These are phyloP conservation scores for Busseola fusca DNA, from an alignment of 2,888 invertebrate genomes.

Conservation along the genomic window DNA sequence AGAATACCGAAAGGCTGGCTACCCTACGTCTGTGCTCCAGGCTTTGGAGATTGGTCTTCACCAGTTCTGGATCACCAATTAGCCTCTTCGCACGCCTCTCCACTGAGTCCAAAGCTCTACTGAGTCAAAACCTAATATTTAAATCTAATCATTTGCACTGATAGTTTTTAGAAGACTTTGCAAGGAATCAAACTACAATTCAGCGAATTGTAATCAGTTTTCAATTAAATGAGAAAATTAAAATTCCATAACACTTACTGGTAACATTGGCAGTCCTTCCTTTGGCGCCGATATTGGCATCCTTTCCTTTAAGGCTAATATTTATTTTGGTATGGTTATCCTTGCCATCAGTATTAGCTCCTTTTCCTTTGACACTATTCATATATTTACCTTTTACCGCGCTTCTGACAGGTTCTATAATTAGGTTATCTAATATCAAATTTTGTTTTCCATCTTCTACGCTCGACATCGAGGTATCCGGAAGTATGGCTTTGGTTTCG, in stretches of 20 bases:
- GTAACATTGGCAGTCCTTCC: background rate
- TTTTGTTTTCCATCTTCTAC: background rate
- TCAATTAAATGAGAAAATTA: background rate
- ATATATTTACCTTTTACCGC: background rate
- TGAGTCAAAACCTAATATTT: too few species aligned
- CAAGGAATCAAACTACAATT: background rate
- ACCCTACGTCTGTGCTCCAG: too few species aligned
- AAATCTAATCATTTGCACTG: background rate
- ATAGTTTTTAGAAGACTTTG: background rate
- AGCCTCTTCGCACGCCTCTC: too few species aligned
- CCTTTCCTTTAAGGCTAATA: background rate
- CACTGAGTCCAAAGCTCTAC: too few species aligned
- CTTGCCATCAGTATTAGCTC: background rate
- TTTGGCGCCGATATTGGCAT: background rate
- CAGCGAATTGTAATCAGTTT: background rate
- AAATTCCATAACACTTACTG: conserved; percentile 19
- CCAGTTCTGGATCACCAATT: too few species aligned
- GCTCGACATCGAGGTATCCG: background rate
- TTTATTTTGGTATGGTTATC: background rate
- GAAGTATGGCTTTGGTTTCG: background rate
- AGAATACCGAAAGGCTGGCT: too few species aligned
- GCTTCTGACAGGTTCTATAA: conserved; percentile 5
- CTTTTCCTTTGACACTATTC: background rate
- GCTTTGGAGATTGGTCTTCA: too few species aligned
- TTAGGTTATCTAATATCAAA: background rate